These are phyloP conservation scores for Catostylus mosaicus DNA, from an alignment of 30 jellyfish, hydroid and myxozoan species.

Conservation along the genomic window DNA sequence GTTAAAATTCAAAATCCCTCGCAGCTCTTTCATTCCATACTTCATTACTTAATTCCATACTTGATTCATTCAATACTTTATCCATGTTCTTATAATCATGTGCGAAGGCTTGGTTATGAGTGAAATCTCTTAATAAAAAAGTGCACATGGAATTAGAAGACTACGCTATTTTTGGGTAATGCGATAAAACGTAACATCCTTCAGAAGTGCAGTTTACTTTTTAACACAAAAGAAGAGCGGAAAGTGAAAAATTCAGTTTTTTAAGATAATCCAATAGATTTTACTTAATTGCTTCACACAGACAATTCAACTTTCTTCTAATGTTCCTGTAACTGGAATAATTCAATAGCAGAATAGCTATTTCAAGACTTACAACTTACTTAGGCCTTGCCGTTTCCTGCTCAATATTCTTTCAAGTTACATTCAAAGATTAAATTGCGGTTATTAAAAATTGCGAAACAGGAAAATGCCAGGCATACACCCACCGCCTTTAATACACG, in stretches of 20 bases:
- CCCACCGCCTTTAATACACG: background rate
- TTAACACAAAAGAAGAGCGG: background rate
- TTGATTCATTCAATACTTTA: too few species aligned
- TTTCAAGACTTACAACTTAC: background rate
- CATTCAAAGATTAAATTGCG: background rate
- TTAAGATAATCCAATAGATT: background rate
- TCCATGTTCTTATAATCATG: too few species aligned
- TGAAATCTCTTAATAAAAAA: too few species aligned
- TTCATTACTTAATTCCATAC: too few species aligned
- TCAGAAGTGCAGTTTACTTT: background rate
- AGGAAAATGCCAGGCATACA: conserved; percentile 7
- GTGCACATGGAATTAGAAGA: too few species aligned
- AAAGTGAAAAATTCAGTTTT: background rate
- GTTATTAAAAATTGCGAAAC: background rate
- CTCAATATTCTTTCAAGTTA: background rate
- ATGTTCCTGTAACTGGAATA: background rate
- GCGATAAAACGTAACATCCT: background rate
- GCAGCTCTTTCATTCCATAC: too few species aligned
- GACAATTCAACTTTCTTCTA: background rate
- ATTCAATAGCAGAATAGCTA: background rate
- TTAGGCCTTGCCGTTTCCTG: conserved; percentile 7
- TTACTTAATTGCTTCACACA: background rate
- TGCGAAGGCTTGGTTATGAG: too few species aligned
- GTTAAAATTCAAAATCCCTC: too few species aligned
- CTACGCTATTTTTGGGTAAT: background rate